Percentiles rank a stretch among this genome's conserved stretches.
These are phyloP conservation scores for Leucoma salicis DNA, from an alignment of 2,888 invertebrate species.

Conservation along the genomic window DNA sequence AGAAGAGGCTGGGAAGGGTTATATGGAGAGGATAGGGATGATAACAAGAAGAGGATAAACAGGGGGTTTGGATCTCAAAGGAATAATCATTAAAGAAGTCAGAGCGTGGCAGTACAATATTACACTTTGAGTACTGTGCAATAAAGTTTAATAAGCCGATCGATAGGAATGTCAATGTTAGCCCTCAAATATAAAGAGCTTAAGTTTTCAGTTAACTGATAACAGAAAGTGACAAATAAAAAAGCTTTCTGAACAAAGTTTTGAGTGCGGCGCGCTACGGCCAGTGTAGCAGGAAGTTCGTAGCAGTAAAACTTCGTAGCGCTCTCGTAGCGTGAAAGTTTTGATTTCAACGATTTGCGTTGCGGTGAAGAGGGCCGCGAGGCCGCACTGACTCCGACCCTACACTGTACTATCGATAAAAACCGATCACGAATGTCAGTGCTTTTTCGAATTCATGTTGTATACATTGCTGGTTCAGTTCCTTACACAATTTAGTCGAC, in stretches of 20 bases:
- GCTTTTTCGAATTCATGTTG: slow-evolving; percentile 5
- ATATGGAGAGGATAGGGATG: no score
- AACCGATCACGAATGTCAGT: slow-evolving; percentile 6
- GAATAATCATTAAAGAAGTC: no score
- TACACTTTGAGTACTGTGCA: no score
- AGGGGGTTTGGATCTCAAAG: no score
- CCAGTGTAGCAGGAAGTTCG: slow-evolving; percentile 80
- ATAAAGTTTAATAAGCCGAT: slow-evolving; percentile 32
- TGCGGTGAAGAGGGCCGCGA: slow-evolving; percentile 76
- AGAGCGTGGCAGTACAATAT: no score
- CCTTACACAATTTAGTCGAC: neutral
- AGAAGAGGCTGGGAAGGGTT: no score
- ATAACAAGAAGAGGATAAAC: no score
- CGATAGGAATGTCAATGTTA: slow-evolving; percentile 44
- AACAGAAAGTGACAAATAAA: slow-evolving; percentile 79
- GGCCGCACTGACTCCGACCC: slow-evolving; percentile 73
- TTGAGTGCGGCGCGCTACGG: slow-evolving; percentile 76
- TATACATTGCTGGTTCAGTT: slow-evolving; percentile 38
- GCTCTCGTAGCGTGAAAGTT: slow-evolving; percentile 82
- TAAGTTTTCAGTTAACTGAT: slow-evolving; percentile 67
- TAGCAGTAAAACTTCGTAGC: slow-evolving; percentile 82
- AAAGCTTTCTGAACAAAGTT: slow-evolving; percentile 79
- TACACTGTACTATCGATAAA: slow-evolving; percentile 42
- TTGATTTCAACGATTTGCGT: slow-evolving; percentile 82
- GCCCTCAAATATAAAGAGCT: slow-evolving; percentile 47